Evolutionary conservation across 2,113 vertebrate species (phyloP), one percentile per base, ranked within the genome.

Genomic region (Miniopterus natalensis): DNA sequence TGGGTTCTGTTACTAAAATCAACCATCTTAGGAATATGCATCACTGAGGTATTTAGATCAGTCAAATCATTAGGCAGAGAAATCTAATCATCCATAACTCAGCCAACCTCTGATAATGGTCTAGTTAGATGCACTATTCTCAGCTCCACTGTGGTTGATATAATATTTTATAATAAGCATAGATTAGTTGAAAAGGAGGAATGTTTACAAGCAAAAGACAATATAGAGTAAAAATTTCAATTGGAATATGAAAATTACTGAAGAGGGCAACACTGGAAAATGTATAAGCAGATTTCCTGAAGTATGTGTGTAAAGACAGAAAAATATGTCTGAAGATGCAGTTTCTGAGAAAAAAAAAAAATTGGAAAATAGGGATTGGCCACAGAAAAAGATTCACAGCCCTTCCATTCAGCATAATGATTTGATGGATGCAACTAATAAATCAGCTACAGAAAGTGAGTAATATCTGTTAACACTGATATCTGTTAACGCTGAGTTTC

Each of bases 171-270:
- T 68, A 57, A 81, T 86, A 25, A 84, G 12, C 23, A 27, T n/a
- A 84, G 13, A 45, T 80, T 65, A 61, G 57, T 93, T 95, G 53
- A n/a, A 49, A 90, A 87, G 59, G 40, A 71, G 12, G 51, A 66
- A 51, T 91, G 47, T 86, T 83, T 95, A 75, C 14, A 74, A 92
- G 74, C 31, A 77, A 86, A 94, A 49, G 47, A 85, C 27, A 83
- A 17, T 21, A 1, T 65, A 61, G 63, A 71, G 8, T 84, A 25
- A 95, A 94, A 71, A 68, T 75, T 68, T 77, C 40, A 90, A 81
- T 78, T 65, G 9, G 15, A 92, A 78, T 61, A 68, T 81, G 65
- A 89, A 96, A 94, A 87, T 59, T 49, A 49, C 18, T 20, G 15
- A 92, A 79, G 14, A 79, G 12, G 21, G 17, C 1, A 49, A 5